Evolutionary conservation across 2,888 invertebrate species (phyloP), one percentile per base, ranked within the genome.

Genomic region (Callyntrura sp.): DNA sequence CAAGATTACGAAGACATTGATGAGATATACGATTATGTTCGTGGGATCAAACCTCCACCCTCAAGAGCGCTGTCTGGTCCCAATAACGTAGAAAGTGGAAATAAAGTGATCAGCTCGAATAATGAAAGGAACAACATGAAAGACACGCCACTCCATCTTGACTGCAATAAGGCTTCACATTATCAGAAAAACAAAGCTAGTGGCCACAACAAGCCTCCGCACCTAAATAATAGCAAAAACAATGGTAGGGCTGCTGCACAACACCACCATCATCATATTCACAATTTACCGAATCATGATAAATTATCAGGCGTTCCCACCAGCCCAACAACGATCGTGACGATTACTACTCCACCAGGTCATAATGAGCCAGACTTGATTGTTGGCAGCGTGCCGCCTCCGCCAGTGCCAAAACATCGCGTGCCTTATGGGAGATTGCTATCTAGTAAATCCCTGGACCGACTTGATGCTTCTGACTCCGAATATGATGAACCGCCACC

Each of bases 1-100:
- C 97, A 98, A 94, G 98, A 98, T 94, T 98, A 98, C 95, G 98
- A 98, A 93, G 98, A 99, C 95, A 98, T 99, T 93, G 98, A 99
- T 95, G 98, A 98, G 95, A 98, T 99, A 92, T 99, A 99, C 94
- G 98, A 98, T 94, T 99, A 98, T 94, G 98, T 99, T 0, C 96
- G 98, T 91, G 98, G 98, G 0, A 97, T 98, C 93, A 98, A 98
- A 81, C 98, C 98, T 0, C 95, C 98, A 43, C 98, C 98, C 5
- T 60, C 90, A 11, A 45, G 25, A 48, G 35, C 25, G 25, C 23
- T n/a, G 11, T 62, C 82, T 14, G 82, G 82, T 48, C 60, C 62
- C 11, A 81, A 60, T 43, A 68, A 28, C 14, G 35, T 20, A 73
- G 51, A 28, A 11, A 84, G 62, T 83, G 65, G 76, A 60, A 73